A percentile compares a stretch with the other conserved stretches of the same genome.
Conservation (phyloP, 2,888 invertebrate genomes). For the Troilus luridus region DNA sequence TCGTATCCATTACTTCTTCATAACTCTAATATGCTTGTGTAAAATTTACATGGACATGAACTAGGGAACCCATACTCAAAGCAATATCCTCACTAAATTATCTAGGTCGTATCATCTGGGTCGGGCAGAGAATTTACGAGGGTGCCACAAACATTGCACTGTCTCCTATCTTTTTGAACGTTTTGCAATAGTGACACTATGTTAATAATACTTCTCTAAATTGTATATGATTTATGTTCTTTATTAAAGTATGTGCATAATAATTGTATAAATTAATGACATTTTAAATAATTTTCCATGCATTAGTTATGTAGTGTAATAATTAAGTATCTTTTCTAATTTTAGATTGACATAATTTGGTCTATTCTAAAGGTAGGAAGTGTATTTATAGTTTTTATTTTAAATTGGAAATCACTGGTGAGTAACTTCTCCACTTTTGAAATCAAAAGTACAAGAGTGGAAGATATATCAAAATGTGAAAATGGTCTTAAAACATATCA, state of each 20-base stretch:
- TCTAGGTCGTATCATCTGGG: constrained; percentile 18
- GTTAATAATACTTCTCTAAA: too few species aligned
- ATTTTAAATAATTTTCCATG: background rate
- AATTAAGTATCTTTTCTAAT: background rate
- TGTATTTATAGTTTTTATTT: too few species aligned
- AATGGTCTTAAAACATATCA: too few species aligned
- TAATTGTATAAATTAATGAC: too few species aligned
- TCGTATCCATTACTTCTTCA: background rate
- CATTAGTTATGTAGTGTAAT: background rate
- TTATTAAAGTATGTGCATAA: too few species aligned
- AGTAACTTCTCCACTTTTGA: too few species aligned
- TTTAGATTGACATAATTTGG: background rate
- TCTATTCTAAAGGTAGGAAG: background rate
- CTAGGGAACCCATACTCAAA: background rate
- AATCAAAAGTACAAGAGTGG: too few species aligned
- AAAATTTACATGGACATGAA: background rate
- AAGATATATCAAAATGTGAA: too few species aligned
- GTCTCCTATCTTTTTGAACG: background rate
- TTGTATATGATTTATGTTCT: too few species aligned
- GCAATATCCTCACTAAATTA: background rate
- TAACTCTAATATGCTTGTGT: background rate
- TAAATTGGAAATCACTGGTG: too few species aligned
- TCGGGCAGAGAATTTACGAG: background rate
- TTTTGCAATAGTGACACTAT: background rate
- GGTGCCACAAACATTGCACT: background rate